Percentiles rank a stretch among this genome's conserved stretches.
Evolutionary conservation across 2,888 invertebrate species (phyloP).

Genomic region (Thera obeliscata): DNA sequence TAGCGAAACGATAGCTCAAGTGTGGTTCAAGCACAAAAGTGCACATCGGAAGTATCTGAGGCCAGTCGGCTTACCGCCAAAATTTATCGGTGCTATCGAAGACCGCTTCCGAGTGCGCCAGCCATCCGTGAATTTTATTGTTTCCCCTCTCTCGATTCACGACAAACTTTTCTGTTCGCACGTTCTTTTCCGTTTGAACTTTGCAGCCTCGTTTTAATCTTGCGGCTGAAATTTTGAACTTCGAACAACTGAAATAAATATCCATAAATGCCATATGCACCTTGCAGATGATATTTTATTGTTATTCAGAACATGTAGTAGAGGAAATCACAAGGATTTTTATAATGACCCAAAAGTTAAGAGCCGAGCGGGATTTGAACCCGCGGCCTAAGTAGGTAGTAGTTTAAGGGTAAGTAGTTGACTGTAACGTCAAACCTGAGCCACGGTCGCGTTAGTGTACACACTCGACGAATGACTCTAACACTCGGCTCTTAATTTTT

Average conservation of each 20-base stretch:
- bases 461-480: too few species aligned
- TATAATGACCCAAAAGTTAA: too few species aligned
- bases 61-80: constrained; percentile 60
- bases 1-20: constrained; percentile 35
- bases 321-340: too few species aligned
- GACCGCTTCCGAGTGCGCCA: constrained; percentile 52
- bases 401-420: too few species aligned
- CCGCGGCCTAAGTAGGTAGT: too few species aligned
- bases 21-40: constrained; percentile 52
- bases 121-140: constrained; percentile 78
- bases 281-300: constrained; percentile 9
- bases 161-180: constrained; percentile 69
- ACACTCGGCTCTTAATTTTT: too few species aligned
- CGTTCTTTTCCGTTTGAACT: constrained; percentile 52
- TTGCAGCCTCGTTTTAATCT: constrained; percentile 61
- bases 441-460: too few species aligned
- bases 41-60: constrained; percentile 59
- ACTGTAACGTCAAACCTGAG: too few species aligned
- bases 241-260: constrained; percentile 37
- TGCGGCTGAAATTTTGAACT: constrained; percentile 40
- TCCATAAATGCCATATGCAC: constrained; percentile 24
- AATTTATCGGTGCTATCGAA: constrained; percentile 61
- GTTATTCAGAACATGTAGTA: neutral
- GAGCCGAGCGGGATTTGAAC: too few species aligned
- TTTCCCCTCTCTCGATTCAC: constrained; percentile 63